Evolutionary conservation across 2,113 vertebrate genomes (phyloP).

Genomic region (Ovibos moschatus): DNA sequence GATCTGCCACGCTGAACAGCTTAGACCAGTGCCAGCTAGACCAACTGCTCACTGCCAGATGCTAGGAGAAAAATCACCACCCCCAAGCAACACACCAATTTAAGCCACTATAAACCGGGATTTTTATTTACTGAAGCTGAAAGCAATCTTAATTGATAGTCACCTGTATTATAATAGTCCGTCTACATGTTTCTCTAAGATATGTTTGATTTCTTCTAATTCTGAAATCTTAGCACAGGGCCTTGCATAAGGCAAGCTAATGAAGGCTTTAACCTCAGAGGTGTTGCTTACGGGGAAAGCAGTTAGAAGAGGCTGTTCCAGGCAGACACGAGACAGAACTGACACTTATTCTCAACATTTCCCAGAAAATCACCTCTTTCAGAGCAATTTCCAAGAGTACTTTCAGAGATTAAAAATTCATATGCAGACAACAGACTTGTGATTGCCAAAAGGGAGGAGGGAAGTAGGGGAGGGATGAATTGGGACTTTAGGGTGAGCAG

Average conservation of each 20-base stretch:
- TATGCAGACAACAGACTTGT: neutral
- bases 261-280: neutral
- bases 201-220: neutral
- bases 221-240: neutral
- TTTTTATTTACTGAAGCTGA: neutral
- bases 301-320: neutral
- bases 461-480: neutral
- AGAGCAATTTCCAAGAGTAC: neutral
- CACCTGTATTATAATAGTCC: neutral
- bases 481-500: neutral
- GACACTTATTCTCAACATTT: neutral
- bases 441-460: neutral
- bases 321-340: neutral
- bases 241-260: neutral
- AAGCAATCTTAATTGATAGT: neutral
- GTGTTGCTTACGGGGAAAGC: neutral
- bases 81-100: neutral
- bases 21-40: neutral
- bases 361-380: neutral
- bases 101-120: neutral
- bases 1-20: neutral
- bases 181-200: neutral
- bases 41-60: neutral
- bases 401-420: neutral
- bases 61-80: neutral